phyloP scores from a whole-genome alignment of 2,113 vertebrate genomes.

The Zosterops pallidus region DNA sequence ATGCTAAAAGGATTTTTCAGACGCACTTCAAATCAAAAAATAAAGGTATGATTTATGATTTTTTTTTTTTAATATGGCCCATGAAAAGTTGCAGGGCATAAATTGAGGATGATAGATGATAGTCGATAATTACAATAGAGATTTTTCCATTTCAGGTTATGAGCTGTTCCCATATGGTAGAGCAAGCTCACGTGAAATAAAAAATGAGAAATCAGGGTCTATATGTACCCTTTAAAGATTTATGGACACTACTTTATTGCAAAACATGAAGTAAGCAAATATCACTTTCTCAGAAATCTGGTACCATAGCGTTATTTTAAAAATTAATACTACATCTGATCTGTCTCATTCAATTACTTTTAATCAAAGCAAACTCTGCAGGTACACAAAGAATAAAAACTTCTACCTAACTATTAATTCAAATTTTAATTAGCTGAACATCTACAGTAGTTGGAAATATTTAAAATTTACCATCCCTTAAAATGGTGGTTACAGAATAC shows the following conservation, averaged over 20 bases:
- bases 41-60: neutral
- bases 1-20: neutral
- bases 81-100: neutral
- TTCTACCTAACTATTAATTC: neutral
- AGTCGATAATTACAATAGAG: neutral
- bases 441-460: neutral
- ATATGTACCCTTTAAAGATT: neutral
- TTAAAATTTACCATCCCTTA: neutral
- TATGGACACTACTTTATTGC: neutral
- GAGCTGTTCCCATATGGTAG: neutral
- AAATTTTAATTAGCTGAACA: neutral
- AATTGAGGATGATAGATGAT: neutral
- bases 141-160: neutral
- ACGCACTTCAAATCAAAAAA: fast-evolving
- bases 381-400: neutral
- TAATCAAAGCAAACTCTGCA: neutral
- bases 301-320: neutral
- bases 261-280: neutral
- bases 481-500: neutral
- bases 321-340: neutral
- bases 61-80: neutral
- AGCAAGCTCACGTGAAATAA: neutral
- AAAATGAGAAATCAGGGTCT: neutral
- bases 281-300: neutral
- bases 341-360: neutral